These are phyloP conservation scores for Tursiops truncatus DNA, from an alignment of 2,113 vertebrate species.

Conservation along the genomic window DNA sequence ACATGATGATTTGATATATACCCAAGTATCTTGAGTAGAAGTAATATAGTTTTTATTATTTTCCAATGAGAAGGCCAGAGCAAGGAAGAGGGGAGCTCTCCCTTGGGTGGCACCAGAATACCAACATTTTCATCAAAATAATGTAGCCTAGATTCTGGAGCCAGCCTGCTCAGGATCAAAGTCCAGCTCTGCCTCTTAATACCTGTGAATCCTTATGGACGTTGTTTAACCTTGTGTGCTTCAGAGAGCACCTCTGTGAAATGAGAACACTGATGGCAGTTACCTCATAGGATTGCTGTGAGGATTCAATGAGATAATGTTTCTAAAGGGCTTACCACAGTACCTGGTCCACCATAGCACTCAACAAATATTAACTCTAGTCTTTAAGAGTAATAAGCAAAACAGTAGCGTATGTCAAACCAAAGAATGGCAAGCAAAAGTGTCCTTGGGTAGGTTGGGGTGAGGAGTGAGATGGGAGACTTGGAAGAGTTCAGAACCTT, in stretches of 20 bases:
- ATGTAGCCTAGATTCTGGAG: background rate
- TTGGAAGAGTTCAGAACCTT: background rate
- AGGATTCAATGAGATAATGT: background rate
- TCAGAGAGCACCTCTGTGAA: background rate
- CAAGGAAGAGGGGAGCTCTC: background rate
- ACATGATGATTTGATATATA: background rate
- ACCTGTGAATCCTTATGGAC: background rate
- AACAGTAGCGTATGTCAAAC: background rate
- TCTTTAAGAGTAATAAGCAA: background rate
- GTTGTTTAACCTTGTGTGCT: background rate
- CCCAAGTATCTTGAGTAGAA: background rate
- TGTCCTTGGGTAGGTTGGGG: background rate
- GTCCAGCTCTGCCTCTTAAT: background rate
- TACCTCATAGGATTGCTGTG: background rate
- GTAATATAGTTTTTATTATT: background rate
- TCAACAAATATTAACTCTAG: background rate
- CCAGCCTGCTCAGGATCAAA: background rate
- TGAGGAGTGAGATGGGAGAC: background rate
- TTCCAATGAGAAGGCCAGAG: background rate
- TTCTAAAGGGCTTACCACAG: background rate
- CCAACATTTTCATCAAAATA: conserved; percentile 4
- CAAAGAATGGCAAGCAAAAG: background rate
- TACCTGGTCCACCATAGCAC: background rate
- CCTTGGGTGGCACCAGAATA: background rate
- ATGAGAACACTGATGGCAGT: background rate